These are phyloP conservation scores for Synergus umbraculus DNA, from an alignment of 2,888 invertebrate species.

Conservation along the genomic window DNA sequence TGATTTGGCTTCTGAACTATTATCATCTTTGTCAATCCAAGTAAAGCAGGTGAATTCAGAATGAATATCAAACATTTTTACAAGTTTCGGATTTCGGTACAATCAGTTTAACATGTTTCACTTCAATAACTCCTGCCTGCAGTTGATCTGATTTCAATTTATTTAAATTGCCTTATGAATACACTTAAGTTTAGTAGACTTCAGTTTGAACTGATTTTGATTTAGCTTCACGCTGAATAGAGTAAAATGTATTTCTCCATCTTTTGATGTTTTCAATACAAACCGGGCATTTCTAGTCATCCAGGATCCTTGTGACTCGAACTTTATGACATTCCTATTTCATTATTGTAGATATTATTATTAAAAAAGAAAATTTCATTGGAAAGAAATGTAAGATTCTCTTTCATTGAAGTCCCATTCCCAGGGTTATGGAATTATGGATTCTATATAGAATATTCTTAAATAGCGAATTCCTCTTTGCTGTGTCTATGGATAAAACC, in stretches of 20 bases:
- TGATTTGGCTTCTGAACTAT: too few species aligned
- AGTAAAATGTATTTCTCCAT: not conserved
- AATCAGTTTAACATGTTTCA: too few species aligned
- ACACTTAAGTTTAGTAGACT: too few species aligned
- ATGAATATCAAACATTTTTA: too few species aligned
- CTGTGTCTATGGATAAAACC: constrained; percentile 51
- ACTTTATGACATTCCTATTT: not conserved
- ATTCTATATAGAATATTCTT: constrained; percentile 8
- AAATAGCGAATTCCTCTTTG: constrained; percentile 26
- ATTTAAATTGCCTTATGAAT: too few species aligned
- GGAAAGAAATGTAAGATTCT: not conserved
- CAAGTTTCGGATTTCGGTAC: too few species aligned
- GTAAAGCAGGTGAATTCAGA: too few species aligned
- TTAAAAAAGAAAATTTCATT: not conserved
- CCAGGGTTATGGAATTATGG: constrained; percentile 22
- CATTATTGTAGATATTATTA: not conserved
- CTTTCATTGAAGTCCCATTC: constrained; percentile 16
- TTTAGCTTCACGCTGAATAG: too few species aligned
- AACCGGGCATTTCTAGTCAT: not conserved
- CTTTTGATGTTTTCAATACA: not conserved
- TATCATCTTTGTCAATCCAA: too few species aligned
- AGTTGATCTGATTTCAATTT: too few species aligned
- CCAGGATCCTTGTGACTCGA: not conserved
- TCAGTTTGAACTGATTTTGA: too few species aligned
- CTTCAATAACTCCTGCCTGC: too few species aligned